phyloP scores from a whole-genome alignment of 1,140 invertebrate genomes.

The Orchesella cincta region DNA sequence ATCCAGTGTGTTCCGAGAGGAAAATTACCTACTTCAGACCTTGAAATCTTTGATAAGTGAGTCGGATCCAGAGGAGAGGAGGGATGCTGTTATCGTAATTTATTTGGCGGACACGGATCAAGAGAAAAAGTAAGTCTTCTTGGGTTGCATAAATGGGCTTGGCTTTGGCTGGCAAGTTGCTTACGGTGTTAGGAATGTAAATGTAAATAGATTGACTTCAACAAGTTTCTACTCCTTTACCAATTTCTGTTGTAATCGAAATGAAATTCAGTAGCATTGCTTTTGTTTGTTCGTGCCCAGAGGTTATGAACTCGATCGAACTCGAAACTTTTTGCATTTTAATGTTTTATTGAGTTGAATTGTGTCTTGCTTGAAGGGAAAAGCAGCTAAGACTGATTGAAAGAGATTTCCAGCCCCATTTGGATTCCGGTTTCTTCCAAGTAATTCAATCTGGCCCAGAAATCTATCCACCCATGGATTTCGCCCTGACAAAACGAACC shows the following conservation, averaged over 20 bases:
- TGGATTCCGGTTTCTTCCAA: constrained; percentile 48
- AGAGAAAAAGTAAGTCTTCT: constrained; percentile 33
- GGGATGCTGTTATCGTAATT: constrained; percentile 39
- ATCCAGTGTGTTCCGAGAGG: constrained; percentile 42
- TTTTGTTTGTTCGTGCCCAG: background rate
- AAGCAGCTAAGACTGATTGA: constrained; percentile 36
- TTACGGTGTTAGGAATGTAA: constrained; percentile 1
- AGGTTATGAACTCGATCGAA: background rate
- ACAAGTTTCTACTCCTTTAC: background rate
- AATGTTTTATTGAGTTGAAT: background rate
- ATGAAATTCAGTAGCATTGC: too few relatives aligned
- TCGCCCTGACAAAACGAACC: constrained; percentile 38
- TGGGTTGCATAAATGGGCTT: background rate
- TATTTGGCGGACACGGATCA: constrained; percentile 43
- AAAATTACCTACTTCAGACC: constrained; percentile 46
- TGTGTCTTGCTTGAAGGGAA: too few relatives aligned
- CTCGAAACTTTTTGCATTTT: background rate
- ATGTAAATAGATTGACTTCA: background rate
- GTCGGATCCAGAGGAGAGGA: constrained; percentile 39
- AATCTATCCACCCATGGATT: constrained; percentile 48
- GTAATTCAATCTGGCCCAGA: constrained; percentile 39
- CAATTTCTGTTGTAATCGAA: too few relatives aligned
- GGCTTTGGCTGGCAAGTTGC: too few relatives aligned
- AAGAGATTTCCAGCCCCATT: constrained; percentile 36
- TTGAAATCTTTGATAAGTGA: constrained; percentile 42